Evolutionary conservation across 2,113 vertebrate species (phyloP).

Genomic region (Charadrius vociferus): DNA sequence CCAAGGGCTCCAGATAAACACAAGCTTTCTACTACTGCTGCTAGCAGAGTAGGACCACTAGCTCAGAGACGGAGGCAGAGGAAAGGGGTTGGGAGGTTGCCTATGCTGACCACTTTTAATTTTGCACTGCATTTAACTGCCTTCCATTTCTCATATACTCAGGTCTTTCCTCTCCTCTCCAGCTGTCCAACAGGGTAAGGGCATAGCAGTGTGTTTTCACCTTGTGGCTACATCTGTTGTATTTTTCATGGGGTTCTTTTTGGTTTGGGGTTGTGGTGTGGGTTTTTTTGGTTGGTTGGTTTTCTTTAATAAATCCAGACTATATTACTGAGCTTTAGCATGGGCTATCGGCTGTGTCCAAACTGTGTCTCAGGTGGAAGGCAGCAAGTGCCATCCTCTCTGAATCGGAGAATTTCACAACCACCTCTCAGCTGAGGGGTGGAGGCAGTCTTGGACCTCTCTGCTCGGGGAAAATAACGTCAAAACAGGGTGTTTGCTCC

Average conservation of each 20-base stretch:
- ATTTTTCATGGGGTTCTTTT: neutral
- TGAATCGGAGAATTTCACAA: neutral
- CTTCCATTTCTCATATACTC: neutral
- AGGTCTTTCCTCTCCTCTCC: neutral
- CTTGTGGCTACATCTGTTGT: neutral
- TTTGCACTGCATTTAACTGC: neutral
- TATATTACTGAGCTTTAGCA: neutral
- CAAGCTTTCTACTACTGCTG: neutral
- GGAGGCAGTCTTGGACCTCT: neutral
- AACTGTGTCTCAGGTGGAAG: neutral
- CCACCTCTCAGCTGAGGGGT: fast-evolving
- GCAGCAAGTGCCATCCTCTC: neutral
- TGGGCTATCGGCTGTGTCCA: neutral
- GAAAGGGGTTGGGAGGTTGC: fast-evolving
- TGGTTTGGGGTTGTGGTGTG: no score
- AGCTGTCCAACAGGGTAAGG: neutral
- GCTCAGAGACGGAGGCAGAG: neutral
- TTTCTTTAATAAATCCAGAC: neutral
- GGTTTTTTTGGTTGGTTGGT: neutral
- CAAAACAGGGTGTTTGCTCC: neutral
- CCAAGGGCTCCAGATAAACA: neutral
- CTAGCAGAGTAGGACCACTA: fast-evolving
- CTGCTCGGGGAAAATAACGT: neutral
- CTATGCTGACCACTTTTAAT: neutral
- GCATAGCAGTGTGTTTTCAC: neutral